Evolutionary conservation across 2,797 vertebrate genomes (phyloP).

Genomic region (Valencia hispanica): DNA sequence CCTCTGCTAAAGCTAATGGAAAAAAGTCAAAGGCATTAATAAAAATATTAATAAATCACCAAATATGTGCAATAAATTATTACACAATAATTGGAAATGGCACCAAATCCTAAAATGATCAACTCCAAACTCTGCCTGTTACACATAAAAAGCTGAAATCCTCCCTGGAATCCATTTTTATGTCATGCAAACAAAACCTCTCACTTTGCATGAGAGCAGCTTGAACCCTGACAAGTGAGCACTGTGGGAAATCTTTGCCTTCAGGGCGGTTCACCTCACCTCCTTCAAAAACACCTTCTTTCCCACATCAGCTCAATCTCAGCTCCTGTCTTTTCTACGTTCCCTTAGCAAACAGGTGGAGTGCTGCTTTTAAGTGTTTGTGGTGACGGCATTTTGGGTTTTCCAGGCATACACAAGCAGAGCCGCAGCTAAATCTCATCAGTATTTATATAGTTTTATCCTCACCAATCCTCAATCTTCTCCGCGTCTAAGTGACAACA

Average conservation of each 20-base stretch:
- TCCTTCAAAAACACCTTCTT: constrained; percentile 12
- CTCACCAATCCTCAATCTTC: not conserved
- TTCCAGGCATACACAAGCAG: constrained; percentile 9
- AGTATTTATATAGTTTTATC: not conserved
- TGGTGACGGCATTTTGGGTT: constrained; percentile 9
- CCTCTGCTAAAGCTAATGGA: not conserved
- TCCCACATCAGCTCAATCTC: constrained; percentile 35
- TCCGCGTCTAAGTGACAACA: constrained; percentile 12
- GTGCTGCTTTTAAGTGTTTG: constrained; percentile 21
- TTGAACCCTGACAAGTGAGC: not conserved
- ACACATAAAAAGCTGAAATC: not conserved
- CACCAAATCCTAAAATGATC: not conserved
- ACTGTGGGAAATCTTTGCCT: constrained; percentile 2
- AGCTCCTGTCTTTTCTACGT: constrained; percentile 11
- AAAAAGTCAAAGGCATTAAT: not conserved
- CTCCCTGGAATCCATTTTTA: not conserved
- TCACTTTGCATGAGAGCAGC: not conserved
- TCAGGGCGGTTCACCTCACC: not conserved
- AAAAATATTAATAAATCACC: no score
- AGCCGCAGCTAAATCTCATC: constrained; percentile 10
- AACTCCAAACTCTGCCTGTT: not conserved
- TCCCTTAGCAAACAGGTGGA: constrained; percentile 28
- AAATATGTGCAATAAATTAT: not conserved
- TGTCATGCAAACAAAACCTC: no score
- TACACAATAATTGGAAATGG: not conserved